A percentile compares a stretch with the other conserved stretches of the same genome.
Conservation (phyloP, 1,140 invertebrate genomes). For the Drosophila setifemur region DNA sequence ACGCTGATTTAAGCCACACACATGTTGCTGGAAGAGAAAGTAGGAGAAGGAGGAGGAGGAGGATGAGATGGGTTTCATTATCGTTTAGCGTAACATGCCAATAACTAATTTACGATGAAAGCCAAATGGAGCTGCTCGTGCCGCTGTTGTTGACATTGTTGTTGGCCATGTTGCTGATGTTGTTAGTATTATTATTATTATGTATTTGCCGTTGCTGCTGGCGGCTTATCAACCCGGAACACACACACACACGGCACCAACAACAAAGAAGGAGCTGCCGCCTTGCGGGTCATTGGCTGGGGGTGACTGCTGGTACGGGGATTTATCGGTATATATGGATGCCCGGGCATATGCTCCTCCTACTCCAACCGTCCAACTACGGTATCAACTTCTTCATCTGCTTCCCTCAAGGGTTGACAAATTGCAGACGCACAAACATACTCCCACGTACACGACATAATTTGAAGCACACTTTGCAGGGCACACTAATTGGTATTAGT, state of each 20-base stretch:
- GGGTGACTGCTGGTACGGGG: slow-evolving; percentile 28
- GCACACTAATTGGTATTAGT: slow-evolving; percentile 77
- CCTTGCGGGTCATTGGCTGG: slow-evolving; percentile 31
- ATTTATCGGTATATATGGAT: slow-evolving; percentile 33
- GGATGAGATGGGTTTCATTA: slow-evolving; percentile 49
- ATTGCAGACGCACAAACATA: slow-evolving; percentile 50
- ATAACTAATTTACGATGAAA: slow-evolving; percentile 79
- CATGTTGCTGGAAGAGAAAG: slow-evolving; percentile 50
- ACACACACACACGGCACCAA: neutral
- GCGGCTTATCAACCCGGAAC: slow-evolving; percentile 63
- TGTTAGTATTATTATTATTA: slow-evolving; percentile 19
- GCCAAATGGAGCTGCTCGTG: slow-evolving; percentile 35
- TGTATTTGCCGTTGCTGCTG: slow-evolving; percentile 3
- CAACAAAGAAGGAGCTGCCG: slow-evolving; percentile 1
- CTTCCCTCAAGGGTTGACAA: slow-evolving; percentile 60
- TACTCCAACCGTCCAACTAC: slow-evolving; percentile 1
- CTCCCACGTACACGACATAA: slow-evolving; percentile 45
- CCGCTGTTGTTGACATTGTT: slow-evolving; percentile 24
- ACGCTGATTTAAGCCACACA: slow-evolving; percentile 53
- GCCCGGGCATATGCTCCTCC: slow-evolving; percentile 56
- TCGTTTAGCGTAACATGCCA: slow-evolving; percentile 76
- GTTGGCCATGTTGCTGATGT: slow-evolving; percentile 1
- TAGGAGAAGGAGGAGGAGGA: neutral
- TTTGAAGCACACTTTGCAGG: slow-evolving; percentile 68
- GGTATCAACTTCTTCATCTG: slow-evolving; percentile 30